A percentile compares a stretch with the other conserved stretches of the same genome.
Conservation (phyloP, 2,888 invertebrate genomes). For the Napeogenes sylphis region DNA sequence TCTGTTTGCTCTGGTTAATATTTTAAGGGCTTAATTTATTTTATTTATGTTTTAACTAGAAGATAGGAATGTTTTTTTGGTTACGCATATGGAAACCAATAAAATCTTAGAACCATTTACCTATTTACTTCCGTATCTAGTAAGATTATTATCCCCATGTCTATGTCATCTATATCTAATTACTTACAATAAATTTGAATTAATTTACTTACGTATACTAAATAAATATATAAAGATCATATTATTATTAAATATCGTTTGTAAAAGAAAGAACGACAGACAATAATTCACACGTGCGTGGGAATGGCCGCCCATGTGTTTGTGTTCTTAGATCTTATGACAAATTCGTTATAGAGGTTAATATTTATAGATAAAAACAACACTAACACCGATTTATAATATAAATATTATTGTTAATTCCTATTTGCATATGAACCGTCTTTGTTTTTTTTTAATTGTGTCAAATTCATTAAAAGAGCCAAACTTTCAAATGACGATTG, state of each 20-base stretch:
- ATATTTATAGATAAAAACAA: background rate
- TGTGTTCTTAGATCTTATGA: slow-evolving; percentile 1
- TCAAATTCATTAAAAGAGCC: slow-evolving; percentile 11
- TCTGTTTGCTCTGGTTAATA: no score
- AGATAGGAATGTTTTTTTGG: no score
- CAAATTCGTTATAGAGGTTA: background rate
- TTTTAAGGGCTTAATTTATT: no score
- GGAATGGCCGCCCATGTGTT: slow-evolving; percentile 6
- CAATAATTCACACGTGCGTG: slow-evolving; percentile 6
- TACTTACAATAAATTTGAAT: no score
- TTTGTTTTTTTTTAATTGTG: background rate
- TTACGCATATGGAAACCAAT: no score
- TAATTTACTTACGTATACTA: background rate
- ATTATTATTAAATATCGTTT: background rate
- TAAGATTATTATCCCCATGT: no score
- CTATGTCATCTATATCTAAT: background rate
- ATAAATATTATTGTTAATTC: no score
- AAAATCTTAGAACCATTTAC: no score
- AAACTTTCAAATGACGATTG: slow-evolving; percentile 11
- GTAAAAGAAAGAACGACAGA: slow-evolving; percentile 2
- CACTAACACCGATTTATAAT: no score
- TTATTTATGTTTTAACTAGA: no score
- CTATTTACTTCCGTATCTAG: no score
- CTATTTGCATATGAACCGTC: background rate
- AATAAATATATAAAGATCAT: background rate